Conservation (phyloP, 2,113 vertebrate genomes). For the Caranx ignobilis region DNA sequence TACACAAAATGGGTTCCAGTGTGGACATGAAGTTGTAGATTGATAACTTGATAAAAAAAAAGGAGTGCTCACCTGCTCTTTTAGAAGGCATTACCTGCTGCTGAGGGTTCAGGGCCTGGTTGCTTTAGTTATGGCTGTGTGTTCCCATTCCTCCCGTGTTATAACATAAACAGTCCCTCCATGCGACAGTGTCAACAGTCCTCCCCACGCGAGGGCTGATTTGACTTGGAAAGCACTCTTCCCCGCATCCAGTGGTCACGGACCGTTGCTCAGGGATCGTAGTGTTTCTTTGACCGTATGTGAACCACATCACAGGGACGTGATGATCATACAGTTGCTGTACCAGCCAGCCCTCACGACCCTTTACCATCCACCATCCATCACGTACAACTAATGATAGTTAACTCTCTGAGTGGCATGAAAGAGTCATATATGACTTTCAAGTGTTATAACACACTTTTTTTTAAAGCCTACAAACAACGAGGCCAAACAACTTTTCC, state of each 20-base stretch:
- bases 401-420: slow-evolving; percentile 51
- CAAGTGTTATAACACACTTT: background rate
- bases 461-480: slow-evolving; percentile 46
- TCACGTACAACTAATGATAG: slow-evolving; percentile 63
- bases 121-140: background rate
- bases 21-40: background rate
- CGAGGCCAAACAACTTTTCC: slow-evolving; percentile 62
- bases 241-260: slow-evolving; percentile 85
- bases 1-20: slow-evolving; percentile 38
- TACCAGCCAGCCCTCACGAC: slow-evolving; percentile 41
- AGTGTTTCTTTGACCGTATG: slow-evolving; percentile 78
- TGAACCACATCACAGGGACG: slow-evolving; percentile 81
- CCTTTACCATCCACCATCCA: slow-evolving; percentile 49
- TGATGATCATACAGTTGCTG: slow-evolving; percentile 50
- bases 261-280: slow-evolving; percentile 85
- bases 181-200: slow-evolving; percentile 80
- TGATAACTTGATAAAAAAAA: slow-evolving; percentile 41
- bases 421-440: slow-evolving; percentile 25
- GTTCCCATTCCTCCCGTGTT: slow-evolving; percentile 44
- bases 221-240: slow-evolving; percentile 87
- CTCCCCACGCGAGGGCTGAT: slow-evolving; percentile 76
- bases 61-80: slow-evolving; percentile 60
- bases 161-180: slow-evolving; percentile 67
- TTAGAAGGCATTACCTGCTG: slow-evolving; percentile 48
- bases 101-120: slow-evolving; percentile 6